Evolutionary conservation across 2,888 invertebrate species (phyloP).

Genomic region (Eustalomyia histrio): DNA sequence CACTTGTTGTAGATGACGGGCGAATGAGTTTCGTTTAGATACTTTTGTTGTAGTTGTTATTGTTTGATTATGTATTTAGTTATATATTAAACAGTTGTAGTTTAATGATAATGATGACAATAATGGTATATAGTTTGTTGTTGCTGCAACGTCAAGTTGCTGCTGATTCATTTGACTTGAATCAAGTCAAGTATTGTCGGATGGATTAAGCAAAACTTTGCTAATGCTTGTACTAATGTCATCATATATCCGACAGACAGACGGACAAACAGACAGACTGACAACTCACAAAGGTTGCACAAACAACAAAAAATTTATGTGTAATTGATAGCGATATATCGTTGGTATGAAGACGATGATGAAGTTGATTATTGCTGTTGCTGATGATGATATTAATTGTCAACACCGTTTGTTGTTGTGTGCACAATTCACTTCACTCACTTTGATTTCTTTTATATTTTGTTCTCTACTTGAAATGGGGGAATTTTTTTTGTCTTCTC

Average conservation of each 20-base stretch:
- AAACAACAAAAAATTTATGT: background rate
- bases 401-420: slow-evolving; percentile 28
- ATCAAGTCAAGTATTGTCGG: background rate
- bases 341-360: slow-evolving; percentile 3
- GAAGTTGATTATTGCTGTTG: background rate
- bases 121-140: background rate
- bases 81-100: slow-evolving; percentile 19
- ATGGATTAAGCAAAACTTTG: background rate
- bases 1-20: slow-evolving; percentile 32
- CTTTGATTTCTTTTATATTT: slow-evolving; percentile 24
- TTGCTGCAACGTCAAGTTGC: background rate
- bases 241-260: background rate
- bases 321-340: slow-evolving; percentile 5
- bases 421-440: slow-evolving; percentile 5
- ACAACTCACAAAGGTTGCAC: background rate
- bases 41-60: slow-evolving; percentile 18
- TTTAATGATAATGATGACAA: slow-evolving; percentile 18
- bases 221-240: background rate
- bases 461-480: slow-evolving; percentile 8
- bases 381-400: slow-evolving; percentile 12
- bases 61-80: slow-evolving; percentile 32
- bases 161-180: background rate
- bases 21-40: background rate
- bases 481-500: background rate
- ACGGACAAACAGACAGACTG: no score